Base-by-base conservation (phyloP, 1,140 invertebrate genomes). In the Cecropterus lyciades region DNA sequence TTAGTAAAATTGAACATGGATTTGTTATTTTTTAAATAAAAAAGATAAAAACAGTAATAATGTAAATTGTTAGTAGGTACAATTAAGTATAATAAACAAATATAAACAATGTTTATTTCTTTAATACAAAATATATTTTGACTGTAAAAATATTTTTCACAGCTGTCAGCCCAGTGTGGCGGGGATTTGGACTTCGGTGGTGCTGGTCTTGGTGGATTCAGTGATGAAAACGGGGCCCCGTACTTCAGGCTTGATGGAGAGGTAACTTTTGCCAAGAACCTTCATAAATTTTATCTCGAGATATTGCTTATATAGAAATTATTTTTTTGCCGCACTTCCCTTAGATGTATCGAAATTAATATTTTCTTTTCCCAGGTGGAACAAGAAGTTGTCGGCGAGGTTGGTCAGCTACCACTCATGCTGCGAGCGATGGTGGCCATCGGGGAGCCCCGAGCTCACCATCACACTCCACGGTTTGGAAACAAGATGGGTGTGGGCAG, bases 171-270 rank as follows among this genome's bases (percentile, higher is more conserved):
- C 14, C 92, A 92, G 49, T 93, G 92, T 73, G 91, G 91, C 46
- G 89, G 90, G 2, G 92, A 93, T 16, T 63, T 93, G 64, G 91
- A 93, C 71, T 93, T 92, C 55, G 87, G 88, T 10, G 87, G 87
- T 7, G 82, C 87, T 10, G 91, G 84, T 40, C 80, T 93, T 4
- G 86, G 91, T 43, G 91, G 91, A 0, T 93, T 90, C 43, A 89
- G 85, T 46, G 92, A 93, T 52, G 92, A 92, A 60, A 83, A 89
- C 46, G 87, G 87, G 6, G 87, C 84, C 5, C 91, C 91, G 45
- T 93, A 93, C 78, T 93, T 92, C 77, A 87, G 89, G 72, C 70
- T 93, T 37, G 92, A 93, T 70, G 92, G 90, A 77, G 92, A 93
- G 69, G 92, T 93, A 78, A 77, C 57, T 70, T 24, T 52, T 16